phyloP scores from a whole-genome alignment of 2,113 vertebrate genomes.

The Puma concolor region DNA sequence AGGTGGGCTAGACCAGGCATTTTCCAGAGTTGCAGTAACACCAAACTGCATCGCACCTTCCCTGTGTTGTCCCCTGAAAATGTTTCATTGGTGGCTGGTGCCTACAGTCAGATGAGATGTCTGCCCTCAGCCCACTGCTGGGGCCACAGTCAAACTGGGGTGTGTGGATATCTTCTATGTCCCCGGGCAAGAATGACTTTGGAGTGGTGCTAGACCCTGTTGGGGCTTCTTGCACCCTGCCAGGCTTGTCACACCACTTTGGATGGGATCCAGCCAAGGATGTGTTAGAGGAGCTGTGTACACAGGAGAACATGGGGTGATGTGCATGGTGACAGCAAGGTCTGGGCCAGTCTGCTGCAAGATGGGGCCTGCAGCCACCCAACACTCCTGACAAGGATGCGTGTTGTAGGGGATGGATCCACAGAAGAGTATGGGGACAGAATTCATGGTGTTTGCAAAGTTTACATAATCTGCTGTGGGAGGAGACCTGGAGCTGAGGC shows the following conservation, averaged over 20 bases:
- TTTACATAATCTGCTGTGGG: not conserved
- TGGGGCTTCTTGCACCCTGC: not conserved
- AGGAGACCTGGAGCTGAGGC: not conserved
- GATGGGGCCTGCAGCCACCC: not conserved
- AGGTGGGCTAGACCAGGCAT: not conserved
- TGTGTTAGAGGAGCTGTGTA: not conserved
- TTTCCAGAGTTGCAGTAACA: not conserved
- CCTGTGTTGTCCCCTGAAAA: not conserved
- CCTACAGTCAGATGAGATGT: not conserved
- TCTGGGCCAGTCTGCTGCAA: not conserved
- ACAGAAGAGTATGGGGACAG: not conserved
- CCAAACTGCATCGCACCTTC: not conserved
- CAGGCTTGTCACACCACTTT: not conserved
- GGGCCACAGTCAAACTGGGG: not conserved
- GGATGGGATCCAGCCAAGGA: not conserved
- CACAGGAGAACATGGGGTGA: not conserved
- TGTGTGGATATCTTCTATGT: not conserved
- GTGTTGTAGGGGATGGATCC: not conserved
- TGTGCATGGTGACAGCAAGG: not conserved
- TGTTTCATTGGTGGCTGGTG: not conserved
- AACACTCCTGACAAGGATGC: not conserved
- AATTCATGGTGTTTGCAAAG: not conserved
- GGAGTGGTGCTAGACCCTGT: not conserved
- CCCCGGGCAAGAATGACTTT: not conserved
- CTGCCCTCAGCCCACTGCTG: not conserved